Evolutionary conservation across 2,888 invertebrate genomes (phyloP), one percentile per base, ranked within the genome.

Genomic region (Trichogramma dendrolimi): DNA sequence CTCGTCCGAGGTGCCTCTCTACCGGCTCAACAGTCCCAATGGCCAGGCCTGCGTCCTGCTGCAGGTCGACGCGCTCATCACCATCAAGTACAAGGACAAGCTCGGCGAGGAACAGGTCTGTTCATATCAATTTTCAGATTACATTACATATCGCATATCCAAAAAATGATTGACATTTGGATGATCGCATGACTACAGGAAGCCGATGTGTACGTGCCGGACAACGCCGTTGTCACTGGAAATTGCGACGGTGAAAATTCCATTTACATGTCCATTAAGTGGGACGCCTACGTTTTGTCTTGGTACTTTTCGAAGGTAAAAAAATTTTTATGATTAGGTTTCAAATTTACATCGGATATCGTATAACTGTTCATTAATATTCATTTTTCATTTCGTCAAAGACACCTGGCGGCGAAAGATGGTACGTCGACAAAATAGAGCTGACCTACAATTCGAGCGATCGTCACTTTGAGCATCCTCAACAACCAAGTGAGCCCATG

Each of bases 361-460:
- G 39, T 47, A 10, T 41, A 5, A 56, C 11, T 14, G 14, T 42
- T 41, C 5, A 52, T 47, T 10, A 10, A 6, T 14, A 10, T 46
- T 56, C 46, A 38, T 27, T 39, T 63, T 60, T 58, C 27, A 63
- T 81, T 27, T 27, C 3, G 27, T 27, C 27, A 27, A 27, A 92
- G 92, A 92, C 92, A 2, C 91, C 91, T 40, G 92, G 93, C 4
- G 92, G 92, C 5, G 93, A 94, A 73, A 84, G 91, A 69, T 95
- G 94, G 94, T 94, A 91, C 75, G 88, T 92, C 1, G 88, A 88
- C 69, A 86, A 85, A 70, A 84, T 94, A 66, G 87, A 88, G 70
- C 80, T 94, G 61, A 84, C 84, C 4, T 92, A 91, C 78, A 91
- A 90, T 76, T 81, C 83, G 0, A 78, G 80, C 55, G 83, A 82